Evolutionary conservation across 2,113 vertebrate species (phyloP).

Genomic region (Dicrurus megarhynchus): DNA sequence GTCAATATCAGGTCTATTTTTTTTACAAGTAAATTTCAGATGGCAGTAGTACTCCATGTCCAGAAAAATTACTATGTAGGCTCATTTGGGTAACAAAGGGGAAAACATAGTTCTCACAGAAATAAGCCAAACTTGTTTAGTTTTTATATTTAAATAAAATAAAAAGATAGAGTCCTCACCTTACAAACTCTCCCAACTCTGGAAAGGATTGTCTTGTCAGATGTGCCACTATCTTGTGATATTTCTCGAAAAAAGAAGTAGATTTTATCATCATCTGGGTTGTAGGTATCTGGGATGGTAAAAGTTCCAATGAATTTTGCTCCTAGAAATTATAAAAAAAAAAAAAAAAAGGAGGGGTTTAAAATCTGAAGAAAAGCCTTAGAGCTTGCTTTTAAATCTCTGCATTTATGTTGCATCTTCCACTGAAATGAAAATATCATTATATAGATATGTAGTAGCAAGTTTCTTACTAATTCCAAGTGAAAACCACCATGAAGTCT

Average conservation of each 20-base stretch:
- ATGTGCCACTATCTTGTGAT: constrained; percentile 85
- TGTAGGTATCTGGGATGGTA: constrained; percentile 92
- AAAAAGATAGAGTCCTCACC: constrained; percentile 70
- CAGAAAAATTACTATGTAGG: background rate
- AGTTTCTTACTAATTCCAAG: background rate
- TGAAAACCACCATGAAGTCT: background rate
- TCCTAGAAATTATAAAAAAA: constrained; percentile 70
- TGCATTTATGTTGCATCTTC: background rate
- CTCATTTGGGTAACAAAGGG: background rate
- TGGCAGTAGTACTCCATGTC: background rate
- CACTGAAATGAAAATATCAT: background rate
- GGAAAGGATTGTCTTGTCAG: constrained; percentile 90
- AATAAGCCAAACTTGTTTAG: background rate
- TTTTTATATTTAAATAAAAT: background rate
- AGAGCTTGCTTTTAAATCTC: background rate
- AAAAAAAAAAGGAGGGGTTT: fast-evolving
- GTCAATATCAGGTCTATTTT: background rate
- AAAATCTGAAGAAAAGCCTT: background rate
- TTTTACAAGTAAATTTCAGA: background rate
- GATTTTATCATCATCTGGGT: constrained; percentile 96
- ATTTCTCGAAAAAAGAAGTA: constrained; percentile 98
- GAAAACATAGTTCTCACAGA: background rate
- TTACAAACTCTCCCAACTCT: constrained; percentile 95
- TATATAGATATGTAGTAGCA: background rate
- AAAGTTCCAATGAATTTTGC: constrained; percentile 93